Conservation (phyloP, 1,140 invertebrate genomes). For the Aleiodes sp. region DNA sequence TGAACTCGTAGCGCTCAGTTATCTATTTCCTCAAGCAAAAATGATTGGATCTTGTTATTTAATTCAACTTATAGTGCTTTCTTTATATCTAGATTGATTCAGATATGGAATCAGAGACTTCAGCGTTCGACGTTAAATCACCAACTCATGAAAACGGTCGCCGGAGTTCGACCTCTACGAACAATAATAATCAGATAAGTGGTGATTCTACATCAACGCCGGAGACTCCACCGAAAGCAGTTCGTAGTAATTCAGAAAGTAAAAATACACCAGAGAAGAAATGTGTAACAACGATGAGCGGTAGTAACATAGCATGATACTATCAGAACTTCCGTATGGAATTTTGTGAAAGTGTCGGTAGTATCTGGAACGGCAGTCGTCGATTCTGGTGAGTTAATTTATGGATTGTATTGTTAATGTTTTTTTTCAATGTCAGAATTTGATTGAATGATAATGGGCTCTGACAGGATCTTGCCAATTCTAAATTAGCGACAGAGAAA, state of each 20-base stretch:
- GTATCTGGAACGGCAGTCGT: conserved; percentile 58
- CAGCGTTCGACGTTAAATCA: conserved; percentile 70
- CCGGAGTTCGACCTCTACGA: conserved; percentile 69
- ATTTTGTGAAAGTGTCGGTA: conserved; percentile 58
- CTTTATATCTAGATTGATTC: conserved; percentile 66
- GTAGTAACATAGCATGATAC: conserved; percentile 75
- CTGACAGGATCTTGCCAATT: conserved; percentile 1
- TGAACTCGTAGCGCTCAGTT: too few species aligned
- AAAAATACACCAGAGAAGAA: conserved; percentile 68
- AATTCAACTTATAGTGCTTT: background rate
- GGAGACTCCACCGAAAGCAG: conserved; percentile 67
- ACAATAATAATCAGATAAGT: conserved; percentile 68
- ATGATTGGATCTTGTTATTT: too few species aligned
- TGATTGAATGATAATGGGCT: background rate
- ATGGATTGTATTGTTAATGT: conserved; percentile 5
- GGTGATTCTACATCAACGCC: conserved; percentile 56
- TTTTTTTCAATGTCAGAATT: background rate
- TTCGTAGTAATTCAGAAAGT: conserved; percentile 69
- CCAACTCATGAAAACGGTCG: conserved; percentile 67
- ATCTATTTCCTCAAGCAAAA: too few species aligned
- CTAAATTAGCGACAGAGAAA: background rate
- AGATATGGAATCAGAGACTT: conserved; percentile 70
- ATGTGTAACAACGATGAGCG: conserved; percentile 73
- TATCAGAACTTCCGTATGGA: conserved; percentile 63
- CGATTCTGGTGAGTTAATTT: conserved; percentile 51